Evolutionary conservation across 2,113 vertebrate species (phyloP), one percentile per base, ranked within the genome.

Genomic region (Grantiella picta): DNA sequence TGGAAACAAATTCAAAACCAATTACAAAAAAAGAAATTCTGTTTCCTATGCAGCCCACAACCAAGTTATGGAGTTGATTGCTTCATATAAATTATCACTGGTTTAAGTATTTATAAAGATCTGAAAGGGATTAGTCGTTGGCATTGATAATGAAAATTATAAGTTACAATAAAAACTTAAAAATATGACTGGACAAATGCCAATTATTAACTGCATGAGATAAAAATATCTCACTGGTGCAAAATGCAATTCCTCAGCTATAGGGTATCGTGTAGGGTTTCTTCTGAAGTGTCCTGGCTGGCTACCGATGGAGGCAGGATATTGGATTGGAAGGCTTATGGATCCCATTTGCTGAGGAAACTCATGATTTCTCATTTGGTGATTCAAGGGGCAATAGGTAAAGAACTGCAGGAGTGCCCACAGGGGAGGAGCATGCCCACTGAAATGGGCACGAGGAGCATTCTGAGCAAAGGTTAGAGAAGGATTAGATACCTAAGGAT

Each of bases 1-100:
- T n/a, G 49, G 75, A 96, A 96, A 80, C 54, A 94, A 91, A 92
- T 81, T 81, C 56, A 90, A 89, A 93, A 53, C 36, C n/a, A 82
- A 80, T 38, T 13, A 25, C 29, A 65, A 63, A 63, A 54, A 50
- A 69, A 50, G 2, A 42, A 70, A 52, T 10, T 70, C 8, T 66
- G 21, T 65, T 93, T 77, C 76, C 44, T 75, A 29, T 18, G 15
- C 52, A 81, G 28, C 8, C 13, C 27, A 77, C 31, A 66, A 70
- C 15, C 40, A 56, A 77, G 38, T 54, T 64, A 78, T 15, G 36
- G 60, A 89, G 53, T 29, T 20, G 31, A 90, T 8, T 91, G 68
- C 20, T n/a, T 92, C 64, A 68, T 29, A 73, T 52, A 66, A 91
- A 84, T 61, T 47, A 86, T 59, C 72, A 90, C 44, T 15, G 38